These are phyloP conservation scores for Rhinoptilus africanus DNA, from an alignment of 2,113 vertebrate species.

Conservation along the genomic window DNA sequence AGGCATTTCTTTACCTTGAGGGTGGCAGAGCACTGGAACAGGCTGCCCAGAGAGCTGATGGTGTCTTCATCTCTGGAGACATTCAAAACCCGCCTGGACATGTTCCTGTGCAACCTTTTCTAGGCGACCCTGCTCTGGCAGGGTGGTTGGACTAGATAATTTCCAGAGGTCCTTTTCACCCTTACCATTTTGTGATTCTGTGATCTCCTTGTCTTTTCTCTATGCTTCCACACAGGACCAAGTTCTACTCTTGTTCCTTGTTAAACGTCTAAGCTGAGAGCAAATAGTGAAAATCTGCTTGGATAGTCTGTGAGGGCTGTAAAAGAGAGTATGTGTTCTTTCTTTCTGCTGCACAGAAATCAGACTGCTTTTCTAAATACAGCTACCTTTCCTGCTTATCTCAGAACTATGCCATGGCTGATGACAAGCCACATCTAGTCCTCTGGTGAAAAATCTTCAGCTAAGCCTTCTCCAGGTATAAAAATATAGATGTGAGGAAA, in stretches of 20 bases:
- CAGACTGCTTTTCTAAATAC: background rate
- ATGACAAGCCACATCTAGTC: background rate
- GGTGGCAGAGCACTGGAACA: too few relatives aligned
- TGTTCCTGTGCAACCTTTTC: too few relatives aligned
- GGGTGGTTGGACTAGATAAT: too few relatives aligned
- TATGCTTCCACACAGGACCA: background rate
- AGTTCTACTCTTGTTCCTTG: background rate
- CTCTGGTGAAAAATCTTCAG: background rate
- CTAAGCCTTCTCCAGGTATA: background rate
- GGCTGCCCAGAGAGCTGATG: too few relatives aligned
- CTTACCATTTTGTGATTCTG: too few relatives aligned
- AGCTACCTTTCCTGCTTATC: background rate
- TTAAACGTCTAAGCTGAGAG: background rate
- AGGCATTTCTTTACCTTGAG: too few relatives aligned
- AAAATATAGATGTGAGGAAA: background rate
- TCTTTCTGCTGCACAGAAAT: background rate
- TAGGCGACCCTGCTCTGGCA: too few relatives aligned
- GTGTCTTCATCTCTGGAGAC: too few relatives aligned
- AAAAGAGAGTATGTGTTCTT: background rate
- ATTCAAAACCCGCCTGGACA: too few relatives aligned
- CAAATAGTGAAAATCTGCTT: background rate
- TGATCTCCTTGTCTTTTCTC: background rate
- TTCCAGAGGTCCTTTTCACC: too few relatives aligned
- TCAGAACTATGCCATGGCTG: background rate
- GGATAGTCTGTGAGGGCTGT: background rate